Evolutionary conservation across 37 sponge, comb jelly and placozoan genomes (phyloP), one percentile per base, ranked within the genome.

Genomic region (Beroe ovata): DNA sequence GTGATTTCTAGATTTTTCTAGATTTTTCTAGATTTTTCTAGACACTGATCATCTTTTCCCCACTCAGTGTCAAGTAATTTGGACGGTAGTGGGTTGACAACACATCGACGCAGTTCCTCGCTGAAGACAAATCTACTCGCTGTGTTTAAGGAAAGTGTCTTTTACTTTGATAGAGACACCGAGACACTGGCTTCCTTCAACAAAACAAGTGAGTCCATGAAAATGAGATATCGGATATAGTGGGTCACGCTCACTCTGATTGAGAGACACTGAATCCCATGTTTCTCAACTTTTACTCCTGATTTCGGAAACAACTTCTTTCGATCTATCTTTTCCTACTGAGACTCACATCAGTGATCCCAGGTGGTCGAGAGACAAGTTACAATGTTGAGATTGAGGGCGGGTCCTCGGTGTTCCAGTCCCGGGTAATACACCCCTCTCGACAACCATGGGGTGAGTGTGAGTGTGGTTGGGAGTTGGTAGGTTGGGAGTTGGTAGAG

Each of bases 361-460:
- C 42, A 77, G 84, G 28, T 77, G 28, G 4, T 0, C 36, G 18
- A n/a, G 84, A 42, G 8, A n/a, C 84, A n/a, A 54, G 54, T 1
- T 42, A 40, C 28, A 37, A 4, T 14, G 84, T 36, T 40, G 11
- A 14, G 1, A 77, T 42, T n/a, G 20, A 19, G 84, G 84, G 41
- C 14, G 26, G n/a, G 25, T 1, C 41, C 11, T 18, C 16, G 30
- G 34, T 66, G 14, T 38, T 23, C 26, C 22, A 21, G 23, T 30
- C 38, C 41, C 8, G 84, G 4, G 14, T 77, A 25, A 26, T 77
- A 1, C 84, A 77, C n/a, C 84, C 84, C 0, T 1, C 8, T 4
- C 21, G 33, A 35, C 84, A 77, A 40, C 84, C 84, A 6, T 77
- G 84, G 84, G 84, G 84, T 77, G 33, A 77, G 84, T 39, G n/a